These are phyloP conservation scores for Oikopleura vanhoeffeni DNA, from an alignment of 23 tunicate species.

Conservation along the genomic window DNA sequence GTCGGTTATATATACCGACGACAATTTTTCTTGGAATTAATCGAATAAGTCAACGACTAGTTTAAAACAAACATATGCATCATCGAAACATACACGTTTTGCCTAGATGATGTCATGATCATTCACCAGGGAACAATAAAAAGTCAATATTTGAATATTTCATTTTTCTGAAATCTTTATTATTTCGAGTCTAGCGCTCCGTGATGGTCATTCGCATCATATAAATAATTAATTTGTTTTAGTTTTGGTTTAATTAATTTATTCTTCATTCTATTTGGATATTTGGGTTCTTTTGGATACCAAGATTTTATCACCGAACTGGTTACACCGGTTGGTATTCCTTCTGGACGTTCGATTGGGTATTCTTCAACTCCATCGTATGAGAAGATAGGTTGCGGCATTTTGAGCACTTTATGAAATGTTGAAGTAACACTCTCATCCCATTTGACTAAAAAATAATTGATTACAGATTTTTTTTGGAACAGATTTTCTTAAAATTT, in stretches of 20 bases:
- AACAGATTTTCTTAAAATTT: background rate
- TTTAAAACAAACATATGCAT: too few relatives aligned
- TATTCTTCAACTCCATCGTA: background rate
- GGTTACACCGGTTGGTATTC: background rate
- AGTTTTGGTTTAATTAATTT: constrained; percentile 8
- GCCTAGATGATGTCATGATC: too few relatives aligned
- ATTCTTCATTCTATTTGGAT: background rate
- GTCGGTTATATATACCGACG: too few relatives aligned
- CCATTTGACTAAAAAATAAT: constrained; percentile 2
- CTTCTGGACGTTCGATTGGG: background rate
- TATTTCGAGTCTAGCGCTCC: background rate
- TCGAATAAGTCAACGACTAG: too few relatives aligned
- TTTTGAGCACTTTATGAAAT: background rate
- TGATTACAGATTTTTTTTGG: too few relatives aligned
- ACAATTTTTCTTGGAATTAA: too few relatives aligned
- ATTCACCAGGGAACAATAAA: too few relatives aligned
- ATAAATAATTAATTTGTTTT: background rate
- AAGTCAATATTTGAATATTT: too few relatives aligned
- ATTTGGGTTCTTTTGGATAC: constrained; percentile 15
- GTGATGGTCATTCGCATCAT: constrained; percentile 2
- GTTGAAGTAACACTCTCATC: background rate
- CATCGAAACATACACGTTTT: too few relatives aligned
- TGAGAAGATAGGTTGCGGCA: background rate
- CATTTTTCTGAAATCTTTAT: too few relatives aligned
- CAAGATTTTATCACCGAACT: background rate